Conservation (phyloP, 2,113 vertebrate genomes). For the Epinephelus moara region DNA sequence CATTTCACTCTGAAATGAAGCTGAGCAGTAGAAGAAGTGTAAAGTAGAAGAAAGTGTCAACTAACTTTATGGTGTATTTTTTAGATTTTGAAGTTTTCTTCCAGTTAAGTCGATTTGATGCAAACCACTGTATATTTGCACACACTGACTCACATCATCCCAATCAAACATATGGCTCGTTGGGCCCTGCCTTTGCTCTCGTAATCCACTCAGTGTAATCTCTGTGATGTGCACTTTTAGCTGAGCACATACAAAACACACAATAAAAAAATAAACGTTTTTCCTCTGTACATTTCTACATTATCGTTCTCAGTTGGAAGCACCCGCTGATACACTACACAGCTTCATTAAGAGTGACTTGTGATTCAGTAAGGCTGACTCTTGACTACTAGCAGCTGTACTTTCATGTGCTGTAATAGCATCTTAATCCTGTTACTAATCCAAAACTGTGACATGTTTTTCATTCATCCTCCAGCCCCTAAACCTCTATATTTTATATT, state of each 20-base stretch:
- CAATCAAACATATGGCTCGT: constrained; percentile 42
- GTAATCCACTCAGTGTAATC: constrained; percentile 66
- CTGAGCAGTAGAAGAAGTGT: background rate
- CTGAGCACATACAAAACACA: background rate
- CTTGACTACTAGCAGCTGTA: background rate
- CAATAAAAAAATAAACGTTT: background rate
- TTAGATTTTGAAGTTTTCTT: constrained; percentile 8
- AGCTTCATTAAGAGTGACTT: background rate
- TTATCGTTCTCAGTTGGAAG: background rate
- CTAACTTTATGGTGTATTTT: no score
- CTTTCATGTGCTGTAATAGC: background rate
- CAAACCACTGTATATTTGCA: background rate
- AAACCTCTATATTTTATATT: background rate
- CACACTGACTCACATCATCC: background rate
- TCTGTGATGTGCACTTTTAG: constrained; percentile 39
- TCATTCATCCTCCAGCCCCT: no score
- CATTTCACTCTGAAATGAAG: background rate
- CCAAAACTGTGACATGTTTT: background rate
- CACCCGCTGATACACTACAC: background rate
- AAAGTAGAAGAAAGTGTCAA: no score
- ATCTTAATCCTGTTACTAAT: constrained; percentile 1
- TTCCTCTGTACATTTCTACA: background rate
- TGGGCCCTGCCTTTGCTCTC: constrained; percentile 19
- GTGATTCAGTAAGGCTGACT: background rate
- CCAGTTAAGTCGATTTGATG: background rate